Percentiles rank a stretch among this genome's conserved stretches.
These are phyloP conservation scores for Brachyalestes nurse DNA, from an alignment of 2,797 vertebrate species.

Conservation along the genomic window DNA sequence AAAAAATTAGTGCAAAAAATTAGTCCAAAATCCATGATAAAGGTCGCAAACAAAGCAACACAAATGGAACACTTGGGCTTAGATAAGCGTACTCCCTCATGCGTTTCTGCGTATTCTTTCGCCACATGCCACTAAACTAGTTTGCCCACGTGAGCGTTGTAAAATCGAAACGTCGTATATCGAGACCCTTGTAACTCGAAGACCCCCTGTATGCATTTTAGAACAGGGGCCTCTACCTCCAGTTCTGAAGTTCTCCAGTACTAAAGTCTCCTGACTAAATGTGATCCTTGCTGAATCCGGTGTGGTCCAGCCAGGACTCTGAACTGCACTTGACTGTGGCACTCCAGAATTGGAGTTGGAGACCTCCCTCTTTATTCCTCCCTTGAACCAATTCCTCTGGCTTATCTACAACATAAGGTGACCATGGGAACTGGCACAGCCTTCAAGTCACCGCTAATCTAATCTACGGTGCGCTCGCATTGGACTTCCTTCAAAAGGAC, in stretches of 20 bases:
- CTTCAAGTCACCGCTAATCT: conserved; percentile 10
- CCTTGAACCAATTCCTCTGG: not conserved
- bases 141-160: too few species aligned
- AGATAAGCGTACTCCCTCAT: too few species aligned
- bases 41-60: too few species aligned
- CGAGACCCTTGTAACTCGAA: too few species aligned
- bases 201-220: not conserved
- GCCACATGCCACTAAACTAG: too few species aligned
- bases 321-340: not conserved
- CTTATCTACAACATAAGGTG: not conserved
- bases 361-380: not conserved
- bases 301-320: not conserved
- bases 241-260: not conserved
- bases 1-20: too few species aligned
- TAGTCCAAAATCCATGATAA: too few species aligned
- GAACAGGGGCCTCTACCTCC: not conserved
- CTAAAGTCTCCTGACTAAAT: not conserved
- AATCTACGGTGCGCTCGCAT: not conserved
- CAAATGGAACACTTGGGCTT: too few species aligned
- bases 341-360: not conserved
- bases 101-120: too few species aligned
- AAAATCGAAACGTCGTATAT: too few species aligned
- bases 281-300: not conserved
- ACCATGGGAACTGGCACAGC: not conserved
- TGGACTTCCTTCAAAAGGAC: not conserved